Base-by-base conservation (phyloP, 1,140 invertebrate genomes). In the Apis cerana region DNA sequence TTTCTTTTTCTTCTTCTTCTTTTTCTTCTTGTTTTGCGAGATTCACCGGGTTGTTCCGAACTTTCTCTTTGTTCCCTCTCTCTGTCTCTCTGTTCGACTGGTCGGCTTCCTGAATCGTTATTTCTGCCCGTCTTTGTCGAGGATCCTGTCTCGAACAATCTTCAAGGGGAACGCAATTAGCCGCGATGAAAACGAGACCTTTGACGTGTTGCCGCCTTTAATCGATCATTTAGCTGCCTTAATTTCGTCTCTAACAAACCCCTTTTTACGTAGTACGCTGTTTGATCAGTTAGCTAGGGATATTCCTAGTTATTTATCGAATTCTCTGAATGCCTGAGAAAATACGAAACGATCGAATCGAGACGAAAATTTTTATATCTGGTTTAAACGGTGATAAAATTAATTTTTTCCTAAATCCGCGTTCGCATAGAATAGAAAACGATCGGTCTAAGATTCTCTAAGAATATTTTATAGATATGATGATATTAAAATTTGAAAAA, bases 201-300 rank as follows among this genome's bases (percentile, higher is more conserved):
- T 75, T 81, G 71, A 80, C 69, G 68, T 43, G 78, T 70, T 70
- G 78, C 12, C 58, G 69, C 43, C 48, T 72, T 71, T 72, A 72
- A 80, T 72, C 68, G 69, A 64, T 81, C 71, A 81, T 81, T 81
- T 81, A 58, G 52, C 78, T n/a, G n/a, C 17, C 72, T 75, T 68
- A 54, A 72, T n/a, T 27, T 11, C 64, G 11, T 27, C 27, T 48
- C 48, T 43, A 52, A 27, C 67, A 12, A 23, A n/a, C 56, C 27
- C 27, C 33, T 43, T 5, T 43, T n/a, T 17, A 27, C 62, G 23
- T 52, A 65, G 61, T 56, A 19, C n/a, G 23, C 17, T 27, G 3
- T 10, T 43, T 8, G 27, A 43, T 65, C 19, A 17, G 3, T 15
- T 0, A 43, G 33, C 33, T 43, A 7, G 33, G 4, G 33, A 43